Conservation (phyloP, 2,888 invertebrate genomes). For the Drosophila anomalata region DNA sequence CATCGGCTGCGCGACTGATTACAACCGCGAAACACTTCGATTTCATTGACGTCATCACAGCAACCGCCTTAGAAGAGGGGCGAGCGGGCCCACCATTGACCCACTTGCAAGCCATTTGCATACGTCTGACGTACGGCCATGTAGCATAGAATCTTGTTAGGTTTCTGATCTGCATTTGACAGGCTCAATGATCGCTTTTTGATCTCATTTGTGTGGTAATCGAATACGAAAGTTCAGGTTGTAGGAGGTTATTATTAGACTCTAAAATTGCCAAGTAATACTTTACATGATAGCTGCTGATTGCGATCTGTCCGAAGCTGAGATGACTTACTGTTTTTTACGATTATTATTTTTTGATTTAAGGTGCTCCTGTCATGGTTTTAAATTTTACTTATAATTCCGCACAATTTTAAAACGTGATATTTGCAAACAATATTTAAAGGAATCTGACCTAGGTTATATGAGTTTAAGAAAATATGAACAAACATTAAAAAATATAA, state of each 20-base stretch:
- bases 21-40: conserved; percentile 43
- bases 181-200: conserved; percentile 21
- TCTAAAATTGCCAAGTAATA: not conserved
- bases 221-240: not conserved
- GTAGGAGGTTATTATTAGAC: not conserved
- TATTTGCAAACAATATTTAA: too few species aligned
- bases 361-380: too few species aligned
- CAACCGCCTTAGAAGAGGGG: not conserved
- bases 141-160: conserved; percentile 9
- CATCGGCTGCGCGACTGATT: conserved; percentile 52
- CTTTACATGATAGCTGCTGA: conserved; percentile 2
- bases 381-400: too few species aligned
- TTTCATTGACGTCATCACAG: conserved; percentile 64
- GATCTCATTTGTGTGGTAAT: conserved; percentile 10
- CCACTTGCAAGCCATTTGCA: conserved; percentile 55
- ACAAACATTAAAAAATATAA: too few species aligned
- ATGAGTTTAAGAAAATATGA: too few species aligned
- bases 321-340: not conserved
- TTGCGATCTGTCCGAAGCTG: conserved; percentile 3
- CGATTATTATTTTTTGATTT: not conserved
- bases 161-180: conserved; percentile 19
- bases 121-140: conserved; percentile 24
- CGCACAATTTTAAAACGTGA: too few species aligned
- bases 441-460: too few species aligned
- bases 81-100: conserved; percentile 48